Evolutionary conservation across 1,140 invertebrate genomes (phyloP).

Genomic region (Dryas iulia): DNA sequence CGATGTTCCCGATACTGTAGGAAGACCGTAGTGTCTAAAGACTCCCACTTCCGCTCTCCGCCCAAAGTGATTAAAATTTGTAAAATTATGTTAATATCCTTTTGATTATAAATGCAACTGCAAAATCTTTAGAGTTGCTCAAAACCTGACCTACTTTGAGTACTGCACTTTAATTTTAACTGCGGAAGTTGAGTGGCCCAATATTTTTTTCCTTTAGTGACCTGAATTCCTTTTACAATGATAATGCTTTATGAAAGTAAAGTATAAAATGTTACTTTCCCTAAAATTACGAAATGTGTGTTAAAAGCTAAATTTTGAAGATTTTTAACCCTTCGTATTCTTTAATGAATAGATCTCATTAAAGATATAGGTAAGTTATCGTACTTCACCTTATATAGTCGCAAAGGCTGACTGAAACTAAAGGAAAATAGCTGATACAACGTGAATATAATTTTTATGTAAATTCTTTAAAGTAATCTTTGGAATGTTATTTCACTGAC

Average conservation of each 20-base stretch:
- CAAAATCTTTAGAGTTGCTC: slow-evolving; percentile 6
- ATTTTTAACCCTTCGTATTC: neutral
- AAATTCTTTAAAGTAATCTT: neutral
- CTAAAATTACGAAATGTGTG: neutral
- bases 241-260: neutral
- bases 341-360: neutral
- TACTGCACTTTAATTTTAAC: slow-evolving; percentile 8
- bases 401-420: neutral
- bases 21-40: no score
- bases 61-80: no score
- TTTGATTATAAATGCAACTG: slow-evolving; percentile 11
- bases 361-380: neutral
- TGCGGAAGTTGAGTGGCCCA: slow-evolving; percentile 14
- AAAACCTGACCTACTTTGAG: slow-evolving; percentile 23
- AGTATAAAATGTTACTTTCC: neutral
- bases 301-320: neutral
- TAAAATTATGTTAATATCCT: neutral
- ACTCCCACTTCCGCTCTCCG: no score
- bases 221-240: slow-evolving; percentile 7
- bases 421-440: neutral
- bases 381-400: neutral
- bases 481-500: neutral
- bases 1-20: no score
- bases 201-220: slow-evolving; percentile 16
- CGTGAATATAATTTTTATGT: neutral